Evolutionary conservation across 2,888 invertebrate species (phyloP).

Genomic region (Congeria kusceri): DNA sequence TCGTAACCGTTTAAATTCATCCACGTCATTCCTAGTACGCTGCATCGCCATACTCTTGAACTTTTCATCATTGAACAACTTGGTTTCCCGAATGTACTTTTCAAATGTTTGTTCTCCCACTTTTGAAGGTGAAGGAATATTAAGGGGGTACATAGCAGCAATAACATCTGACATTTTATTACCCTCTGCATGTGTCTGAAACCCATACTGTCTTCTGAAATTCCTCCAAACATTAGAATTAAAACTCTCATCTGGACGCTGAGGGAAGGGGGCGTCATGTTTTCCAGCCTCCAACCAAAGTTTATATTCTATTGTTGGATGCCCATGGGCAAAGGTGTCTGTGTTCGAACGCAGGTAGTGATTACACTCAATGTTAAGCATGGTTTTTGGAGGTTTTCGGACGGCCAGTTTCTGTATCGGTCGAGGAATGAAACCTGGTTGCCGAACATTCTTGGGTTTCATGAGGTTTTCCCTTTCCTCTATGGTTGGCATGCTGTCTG

Average conservation of each 20-base stretch:
- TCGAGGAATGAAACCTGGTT: conserved; percentile 82
- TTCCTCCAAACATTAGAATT: conserved; percentile 85
- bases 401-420: conserved; percentile 78
- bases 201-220: conserved; percentile 81
- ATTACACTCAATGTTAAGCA: conserved; percentile 82
- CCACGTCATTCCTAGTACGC: conserved; percentile 76
- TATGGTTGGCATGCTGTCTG: conserved; percentile 72
- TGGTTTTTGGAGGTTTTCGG: conserved; percentile 72
- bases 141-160: conserved; percentile 84
- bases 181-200: conserved; percentile 77
- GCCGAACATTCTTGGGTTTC: conserved; percentile 63
- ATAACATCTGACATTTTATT: conserved; percentile 82
- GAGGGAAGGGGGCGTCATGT: conserved; percentile 78
- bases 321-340: conserved; percentile 72
- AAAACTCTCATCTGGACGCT: conserved; percentile 79
- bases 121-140: conserved; percentile 83
- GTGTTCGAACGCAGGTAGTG: conserved; percentile 80
- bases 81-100: conserved; percentile 82
- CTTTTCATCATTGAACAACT: conserved; percentile 80
- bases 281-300: conserved; percentile 85
- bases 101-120: conserved; percentile 83
- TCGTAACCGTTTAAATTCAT: conserved; percentile 78
- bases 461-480: conserved; percentile 82
- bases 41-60: conserved; percentile 76
- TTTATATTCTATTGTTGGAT: conserved; percentile 77